Base-by-base conservation (phyloP, 2,797 vertebrate genomes). In the Cirrhinus molitorella region DNA sequence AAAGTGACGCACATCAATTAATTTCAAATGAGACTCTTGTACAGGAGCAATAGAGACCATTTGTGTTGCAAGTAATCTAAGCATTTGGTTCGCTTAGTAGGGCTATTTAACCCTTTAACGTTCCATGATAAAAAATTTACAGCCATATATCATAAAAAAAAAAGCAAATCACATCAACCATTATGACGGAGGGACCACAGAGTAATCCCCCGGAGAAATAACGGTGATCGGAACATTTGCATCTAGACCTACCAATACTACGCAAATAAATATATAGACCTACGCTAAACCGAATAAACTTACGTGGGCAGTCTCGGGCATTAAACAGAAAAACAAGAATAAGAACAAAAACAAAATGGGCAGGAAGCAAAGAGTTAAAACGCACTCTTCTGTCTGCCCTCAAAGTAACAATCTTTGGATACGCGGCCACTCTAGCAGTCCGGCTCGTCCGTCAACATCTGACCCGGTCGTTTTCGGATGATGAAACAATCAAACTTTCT, bases 361-460 rank as follows among this genome's bases (percentile, higher is more conserved):
- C 25, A 31, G 25, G 28, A 47, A 28, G 68, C 23, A 28, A 71
- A 71, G 68, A 71, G 68, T 71, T 71, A 7, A 8, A 71, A 49
- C 43, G 2, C n/a, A 71, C 68, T 71, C 68, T 71, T 71, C 43
- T 71, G 28, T 25, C 59, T 63, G 59, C 14, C 28, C 59, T 31
- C 25, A 59, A 63, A 63, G 59, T 63, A 8, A 31, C 7, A 63
- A 7, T 61, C 13, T 61, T 28, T 63, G 25, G 2, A 63, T 31
- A 63, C 25, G 1, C 7, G 25, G 25, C 59, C 59, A 61, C 0
- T 1, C 13, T 61, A 28, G 14, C 59, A 1, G 25, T 16, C 1
- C 14, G 59, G 13, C 59, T 63, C 0, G 14, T 31, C 59, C 14
- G 7, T 31, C 59, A 9, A 31, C 59, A 28, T 7, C 25, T 28